A percentile compares a stretch with the other conserved stretches of the same genome.
Conservation (phyloP, 1,140 invertebrate species). For the Drosophila burlai region DNA sequence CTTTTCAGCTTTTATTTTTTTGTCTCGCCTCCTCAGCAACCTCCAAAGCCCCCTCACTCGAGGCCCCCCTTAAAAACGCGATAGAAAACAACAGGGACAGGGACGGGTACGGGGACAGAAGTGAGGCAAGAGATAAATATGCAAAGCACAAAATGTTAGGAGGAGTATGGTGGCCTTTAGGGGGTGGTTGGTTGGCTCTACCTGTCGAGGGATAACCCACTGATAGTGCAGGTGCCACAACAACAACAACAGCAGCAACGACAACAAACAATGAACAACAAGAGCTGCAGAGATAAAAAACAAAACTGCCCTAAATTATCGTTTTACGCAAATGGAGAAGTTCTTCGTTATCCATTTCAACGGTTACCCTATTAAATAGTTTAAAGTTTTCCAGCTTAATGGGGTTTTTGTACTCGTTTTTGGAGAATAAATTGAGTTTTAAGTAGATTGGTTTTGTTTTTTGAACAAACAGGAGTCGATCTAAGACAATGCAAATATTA, state of each 20-base stretch:
- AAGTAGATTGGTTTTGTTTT: conserved; percentile 5
- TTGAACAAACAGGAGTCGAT: background rate
- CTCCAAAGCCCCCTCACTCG: background rate
- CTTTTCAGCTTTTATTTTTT: conserved; percentile 55
- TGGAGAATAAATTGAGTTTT: background rate
- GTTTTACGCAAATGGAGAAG: conserved; percentile 43
- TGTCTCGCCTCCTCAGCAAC: conserved; percentile 25
- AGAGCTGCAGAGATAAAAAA: conserved; percentile 75
- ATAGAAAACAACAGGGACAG: conserved; percentile 30
- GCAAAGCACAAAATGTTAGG: conserved; percentile 53
- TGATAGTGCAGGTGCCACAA: conserved; percentile 72
- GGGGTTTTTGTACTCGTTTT: background rate
- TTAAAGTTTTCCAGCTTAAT: conserved; percentile 4
- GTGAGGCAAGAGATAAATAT: conserved; percentile 74
- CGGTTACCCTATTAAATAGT: conserved; percentile 24
- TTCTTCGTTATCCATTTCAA: conserved; percentile 32
- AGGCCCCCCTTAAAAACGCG: conserved; percentile 5
- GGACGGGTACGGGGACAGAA: conserved; percentile 39
- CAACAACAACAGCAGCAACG: conserved; percentile 43
- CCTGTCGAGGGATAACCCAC: conserved; percentile 40
- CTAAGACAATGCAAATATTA: background rate
- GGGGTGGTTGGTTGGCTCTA: conserved; percentile 6
- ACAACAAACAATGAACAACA: conserved; percentile 36
- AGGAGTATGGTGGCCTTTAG: background rate
- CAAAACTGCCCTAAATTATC: conserved; percentile 77